phyloP scores from a whole-genome alignment of 2,113 vertebrate species.

The Cricetomys ansorgei region DNA sequence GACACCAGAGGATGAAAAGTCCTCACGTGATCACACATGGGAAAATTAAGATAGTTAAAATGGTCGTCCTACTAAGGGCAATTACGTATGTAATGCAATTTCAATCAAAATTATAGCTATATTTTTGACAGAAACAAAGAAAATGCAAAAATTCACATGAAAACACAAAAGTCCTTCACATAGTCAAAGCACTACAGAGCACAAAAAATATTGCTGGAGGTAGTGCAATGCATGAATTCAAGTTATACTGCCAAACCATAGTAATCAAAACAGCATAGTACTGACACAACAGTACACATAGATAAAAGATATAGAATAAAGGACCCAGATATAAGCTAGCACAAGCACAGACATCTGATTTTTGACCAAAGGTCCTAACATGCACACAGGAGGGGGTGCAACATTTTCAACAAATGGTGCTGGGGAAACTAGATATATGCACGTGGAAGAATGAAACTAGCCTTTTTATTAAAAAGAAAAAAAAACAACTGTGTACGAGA shows the following conservation, averaged over 20 bases:
- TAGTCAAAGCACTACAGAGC: too few relatives aligned
- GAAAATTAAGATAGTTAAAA: background rate
- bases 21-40: background rate
- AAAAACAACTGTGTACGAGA: background rate
- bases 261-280: background rate
- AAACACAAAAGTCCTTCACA: background rate
- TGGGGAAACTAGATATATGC: background rate
- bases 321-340: background rate
- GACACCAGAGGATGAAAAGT: background rate
- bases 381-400: background rate
- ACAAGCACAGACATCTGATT: background rate
- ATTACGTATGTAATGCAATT: background rate
- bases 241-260: background rate
- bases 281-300: background rate
- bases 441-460: background rate
- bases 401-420: background rate
- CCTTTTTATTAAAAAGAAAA: background rate
- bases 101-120: background rate
- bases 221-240: background rate
- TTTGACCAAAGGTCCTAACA: background rate
- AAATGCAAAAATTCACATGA: background rate
- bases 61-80: background rate
- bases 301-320: too few relatives aligned
- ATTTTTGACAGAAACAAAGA: background rate
- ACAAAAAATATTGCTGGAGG: too few relatives aligned